Percentiles rank a stretch among this genome's conserved stretches.
These are phyloP conservation scores for Periophthalmus modestus DNA, from an alignment of 2,113 vertebrate species.

Conservation along the genomic window DNA sequence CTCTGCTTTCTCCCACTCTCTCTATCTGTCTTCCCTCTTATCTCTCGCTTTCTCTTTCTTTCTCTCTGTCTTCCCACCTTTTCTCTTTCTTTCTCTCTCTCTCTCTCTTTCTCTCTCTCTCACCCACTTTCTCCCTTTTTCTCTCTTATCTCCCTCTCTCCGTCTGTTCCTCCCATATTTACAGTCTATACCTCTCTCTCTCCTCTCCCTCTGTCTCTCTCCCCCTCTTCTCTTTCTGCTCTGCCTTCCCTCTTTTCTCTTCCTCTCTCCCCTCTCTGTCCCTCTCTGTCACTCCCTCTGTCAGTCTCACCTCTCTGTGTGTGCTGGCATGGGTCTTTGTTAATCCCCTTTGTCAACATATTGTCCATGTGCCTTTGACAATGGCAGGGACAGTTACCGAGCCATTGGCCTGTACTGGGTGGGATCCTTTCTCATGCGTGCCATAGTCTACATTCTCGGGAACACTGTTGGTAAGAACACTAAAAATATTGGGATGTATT, in stretches of 20 bases:
- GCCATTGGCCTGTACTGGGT: conserved; percentile 92
- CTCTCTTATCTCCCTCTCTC: not conserved
- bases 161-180: not conserved
- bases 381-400: conserved; percentile 84
- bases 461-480: conserved; percentile 88
- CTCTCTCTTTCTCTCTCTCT: too few relatives aligned
- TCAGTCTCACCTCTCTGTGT: not conserved
- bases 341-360: not conserved
- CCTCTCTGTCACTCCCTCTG: not conserved
- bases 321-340: not conserved
- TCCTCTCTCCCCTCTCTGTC: not conserved
- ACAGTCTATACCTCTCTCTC: too few relatives aligned
- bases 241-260: not conserved
- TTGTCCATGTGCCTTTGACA: conserved; percentile 29
- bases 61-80: too few relatives aligned
- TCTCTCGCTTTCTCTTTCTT: not conserved
- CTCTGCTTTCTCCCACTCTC: too few relatives aligned
- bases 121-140: not conserved
- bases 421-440: conserved; percentile 89
- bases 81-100: not conserved
- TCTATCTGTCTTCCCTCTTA: too few relatives aligned
- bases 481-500: conserved; percentile 57
- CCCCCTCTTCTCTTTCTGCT: too few relatives aligned
- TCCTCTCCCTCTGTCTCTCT: too few relatives aligned
- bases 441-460: conserved; percentile 91